Percentiles rank a stretch among this genome's conserved stretches.
Evolutionary conservation across 2,888 invertebrate species (phyloP).

Genomic region (Cataglyphis cursor): DNA sequence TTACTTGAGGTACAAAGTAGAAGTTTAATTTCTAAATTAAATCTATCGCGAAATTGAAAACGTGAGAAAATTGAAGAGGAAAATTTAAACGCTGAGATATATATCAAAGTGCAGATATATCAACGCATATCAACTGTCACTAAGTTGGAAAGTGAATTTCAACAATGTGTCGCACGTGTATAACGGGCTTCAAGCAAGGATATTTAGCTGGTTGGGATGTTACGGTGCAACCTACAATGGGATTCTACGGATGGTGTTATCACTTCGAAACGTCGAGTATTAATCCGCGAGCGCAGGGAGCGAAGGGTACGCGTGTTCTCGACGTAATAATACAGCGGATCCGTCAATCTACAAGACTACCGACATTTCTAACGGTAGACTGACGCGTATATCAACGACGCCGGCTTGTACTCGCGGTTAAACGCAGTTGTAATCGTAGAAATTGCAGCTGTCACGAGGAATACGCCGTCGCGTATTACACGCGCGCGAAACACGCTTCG

Average conservation of each 20-base stretch:
- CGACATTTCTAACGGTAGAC: conserved; percentile 56
- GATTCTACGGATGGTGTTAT: conserved; percentile 62
- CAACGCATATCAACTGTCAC: not conserved
- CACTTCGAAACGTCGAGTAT: conserved; percentile 60
- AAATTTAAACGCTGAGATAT: not conserved
- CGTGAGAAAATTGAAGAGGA: not conserved
- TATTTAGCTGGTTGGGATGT: conserved; percentile 43
- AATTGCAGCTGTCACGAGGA: conserved; percentile 66
- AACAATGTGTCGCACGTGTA: conserved; percentile 7
- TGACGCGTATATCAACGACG: conserved; percentile 55
- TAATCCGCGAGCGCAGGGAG: conserved; percentile 63
- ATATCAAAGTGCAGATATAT: not conserved
- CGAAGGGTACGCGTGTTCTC: conserved; percentile 52
- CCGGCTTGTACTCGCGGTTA: conserved; percentile 73
- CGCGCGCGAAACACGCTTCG: conserved; percentile 14
- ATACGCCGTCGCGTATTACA: conserved; percentile 65
- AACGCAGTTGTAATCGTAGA: conserved; percentile 74
- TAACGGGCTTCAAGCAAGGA: conserved; percentile 50
- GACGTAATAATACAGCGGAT: conserved; percentile 71
- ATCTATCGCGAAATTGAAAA: not conserved
- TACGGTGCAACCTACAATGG: conserved; percentile 34
- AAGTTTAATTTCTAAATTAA: not conserved
- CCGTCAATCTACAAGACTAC: conserved; percentile 69
- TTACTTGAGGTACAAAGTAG: not conserved
- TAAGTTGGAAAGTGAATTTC: conserved; percentile 29